phyloP scores from a whole-genome alignment of 2,888 invertebrate genomes.

The Bimastos eiseni region DNA sequence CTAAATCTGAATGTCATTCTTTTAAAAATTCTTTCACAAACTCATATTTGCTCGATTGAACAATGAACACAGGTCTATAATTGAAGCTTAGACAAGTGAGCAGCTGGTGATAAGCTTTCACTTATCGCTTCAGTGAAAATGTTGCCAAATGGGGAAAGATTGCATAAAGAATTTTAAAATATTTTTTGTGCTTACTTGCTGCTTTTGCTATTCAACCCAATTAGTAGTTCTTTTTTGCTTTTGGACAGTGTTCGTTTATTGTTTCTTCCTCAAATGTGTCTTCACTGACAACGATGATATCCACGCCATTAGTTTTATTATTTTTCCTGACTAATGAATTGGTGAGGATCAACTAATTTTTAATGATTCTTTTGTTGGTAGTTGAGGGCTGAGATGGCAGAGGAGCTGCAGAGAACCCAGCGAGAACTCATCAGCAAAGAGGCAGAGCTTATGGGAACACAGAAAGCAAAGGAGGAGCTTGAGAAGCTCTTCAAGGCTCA shows the following conservation, averaged over 20 bases:
- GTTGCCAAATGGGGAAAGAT: neutral
- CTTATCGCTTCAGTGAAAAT: neutral
- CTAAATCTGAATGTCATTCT: neutral
- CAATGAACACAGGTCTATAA: neutral
- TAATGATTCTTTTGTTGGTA: conserved; percentile 34
- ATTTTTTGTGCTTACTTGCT: neutral
- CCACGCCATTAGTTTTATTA: neutral
- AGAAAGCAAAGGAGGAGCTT: conserved; percentile 48
- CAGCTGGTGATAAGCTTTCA: neutral
- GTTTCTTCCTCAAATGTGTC: neutral
- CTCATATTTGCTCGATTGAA: neutral
- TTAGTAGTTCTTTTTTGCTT: neutral
- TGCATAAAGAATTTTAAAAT: neutral
- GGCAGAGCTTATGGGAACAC: conserved; percentile 49
- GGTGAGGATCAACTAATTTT: neutral
- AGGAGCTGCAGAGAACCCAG: conserved; percentile 41
- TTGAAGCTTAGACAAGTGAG: neutral
- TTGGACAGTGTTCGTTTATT: neutral
- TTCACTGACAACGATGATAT: neutral
- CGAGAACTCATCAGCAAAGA: conserved; percentile 41
- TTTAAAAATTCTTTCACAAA: neutral
- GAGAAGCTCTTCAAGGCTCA: conserved; percentile 50
- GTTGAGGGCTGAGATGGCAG: conserved; percentile 47
- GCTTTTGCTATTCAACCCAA: neutral
- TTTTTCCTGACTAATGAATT: neutral